These are phyloP conservation scores for Drosophila sp. DNA, from an alignment of 1,140 invertebrate species.

Conservation along the genomic window DNA sequence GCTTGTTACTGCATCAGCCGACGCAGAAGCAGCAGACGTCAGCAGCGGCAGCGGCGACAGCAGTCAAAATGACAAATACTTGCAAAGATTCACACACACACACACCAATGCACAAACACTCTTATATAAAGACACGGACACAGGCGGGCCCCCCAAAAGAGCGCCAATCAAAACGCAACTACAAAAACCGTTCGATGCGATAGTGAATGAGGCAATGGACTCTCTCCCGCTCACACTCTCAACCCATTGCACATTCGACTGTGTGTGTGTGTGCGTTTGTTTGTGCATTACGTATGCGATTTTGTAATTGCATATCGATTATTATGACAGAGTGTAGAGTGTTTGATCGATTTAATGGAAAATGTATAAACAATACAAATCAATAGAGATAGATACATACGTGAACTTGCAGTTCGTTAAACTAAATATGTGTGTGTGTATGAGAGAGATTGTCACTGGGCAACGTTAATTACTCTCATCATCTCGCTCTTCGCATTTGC, in stretches of 20 bases:
- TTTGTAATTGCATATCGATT: constrained; percentile 66
- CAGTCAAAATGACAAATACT: constrained; percentile 10
- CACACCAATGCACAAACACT: neutral
- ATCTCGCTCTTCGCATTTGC: constrained; percentile 9
- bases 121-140: neutral
- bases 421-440: neutral
- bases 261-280: neutral
- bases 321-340: constrained; percentile 33
- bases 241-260: neutral
- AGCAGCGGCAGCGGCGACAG: neutral
- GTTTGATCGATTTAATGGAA: constrained; percentile 52
- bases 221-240: neutral
- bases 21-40: constrained; percentile 7
- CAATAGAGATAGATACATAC: neutral
- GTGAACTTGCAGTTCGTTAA: neutral
- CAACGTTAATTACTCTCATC: constrained; percentile 17
- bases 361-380: constrained; percentile 8
- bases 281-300: constrained; percentile 24
- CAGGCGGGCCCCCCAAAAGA: constrained; percentile 67
- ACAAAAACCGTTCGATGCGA: constrained; percentile 4
- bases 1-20: constrained; percentile 32
- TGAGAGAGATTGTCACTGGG: neutral
- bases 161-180: constrained; percentile 60
- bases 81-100: constrained; percentile 9
- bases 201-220: constrained; percentile 22